These are phyloP conservation scores for Apis laboriosa DNA, from an alignment of 1,140 invertebrate genomes.

Conservation along the genomic window DNA sequence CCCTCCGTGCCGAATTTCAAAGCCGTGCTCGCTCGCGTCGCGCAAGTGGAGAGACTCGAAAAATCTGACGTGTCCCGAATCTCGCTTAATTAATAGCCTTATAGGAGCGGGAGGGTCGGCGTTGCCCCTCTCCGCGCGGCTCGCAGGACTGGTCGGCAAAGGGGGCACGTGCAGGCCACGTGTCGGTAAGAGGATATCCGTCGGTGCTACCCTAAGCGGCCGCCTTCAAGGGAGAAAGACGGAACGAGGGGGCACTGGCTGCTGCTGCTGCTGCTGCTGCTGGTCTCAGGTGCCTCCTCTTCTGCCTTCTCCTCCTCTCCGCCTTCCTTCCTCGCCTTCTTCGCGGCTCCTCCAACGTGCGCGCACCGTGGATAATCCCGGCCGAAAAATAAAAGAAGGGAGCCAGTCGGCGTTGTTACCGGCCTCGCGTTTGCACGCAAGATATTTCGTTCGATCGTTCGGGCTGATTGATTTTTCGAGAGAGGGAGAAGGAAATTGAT, in stretches of 20 bases:
- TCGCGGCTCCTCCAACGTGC: neutral
- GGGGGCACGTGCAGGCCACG: slow-evolving; percentile 77
- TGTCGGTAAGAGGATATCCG: slow-evolving; percentile 80
- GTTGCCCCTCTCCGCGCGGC: slow-evolving; percentile 38
- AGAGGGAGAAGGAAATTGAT: too few relatives aligned
- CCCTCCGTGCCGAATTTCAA: slow-evolving; percentile 56
- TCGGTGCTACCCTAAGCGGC: slow-evolving; percentile 61
- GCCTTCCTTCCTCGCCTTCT: slow-evolving; percentile 9
- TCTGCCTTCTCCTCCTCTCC: slow-evolving; percentile 27
- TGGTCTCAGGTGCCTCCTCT: slow-evolving; percentile 54
- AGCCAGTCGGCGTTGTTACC: slow-evolving; percentile 30
- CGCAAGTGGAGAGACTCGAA: slow-evolving; percentile 52
- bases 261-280: too few relatives aligned
- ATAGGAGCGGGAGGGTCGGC: slow-evolving; percentile 47
- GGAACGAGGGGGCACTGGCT: slow-evolving; percentile 34
- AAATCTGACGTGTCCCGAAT: slow-evolving; percentile 76
- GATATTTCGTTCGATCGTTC: neutral
- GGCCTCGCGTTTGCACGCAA: neutral
- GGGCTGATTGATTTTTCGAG: neutral
- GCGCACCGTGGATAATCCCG: slow-evolving; percentile 34
- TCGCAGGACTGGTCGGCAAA: slow-evolving; percentile 62
- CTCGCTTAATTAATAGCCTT: slow-evolving; percentile 78
- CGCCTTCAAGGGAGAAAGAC: slow-evolving; percentile 45
- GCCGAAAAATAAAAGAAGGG: slow-evolving; percentile 33
- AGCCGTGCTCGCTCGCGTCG: slow-evolving; percentile 30